These are phyloP conservation scores for Pongo abelii DNA, from an alignment of 2,113 vertebrate genomes.

Conservation along the genomic window DNA sequence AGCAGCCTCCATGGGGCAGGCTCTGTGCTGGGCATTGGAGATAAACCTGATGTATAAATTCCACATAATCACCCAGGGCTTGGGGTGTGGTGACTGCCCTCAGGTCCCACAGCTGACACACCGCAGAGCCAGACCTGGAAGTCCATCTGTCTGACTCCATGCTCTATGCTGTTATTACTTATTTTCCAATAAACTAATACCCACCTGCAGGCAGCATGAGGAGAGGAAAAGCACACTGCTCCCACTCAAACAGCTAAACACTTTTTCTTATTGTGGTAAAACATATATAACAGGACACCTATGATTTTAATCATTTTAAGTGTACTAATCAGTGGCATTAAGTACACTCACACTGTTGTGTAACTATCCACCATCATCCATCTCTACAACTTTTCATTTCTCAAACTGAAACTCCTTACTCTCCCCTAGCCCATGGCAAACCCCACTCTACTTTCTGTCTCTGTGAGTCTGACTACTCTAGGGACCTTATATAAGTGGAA, in stretches of 20 bases:
- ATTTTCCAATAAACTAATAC: not conserved
- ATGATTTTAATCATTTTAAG: not conserved
- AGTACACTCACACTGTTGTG: not conserved
- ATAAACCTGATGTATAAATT: not conserved
- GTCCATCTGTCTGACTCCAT: not conserved
- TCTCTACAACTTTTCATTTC: not conserved
- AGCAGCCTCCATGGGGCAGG: not conserved
- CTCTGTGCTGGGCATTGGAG: not conserved
- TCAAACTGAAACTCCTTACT: not conserved
- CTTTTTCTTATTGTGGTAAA: not conserved
- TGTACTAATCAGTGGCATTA: not conserved
- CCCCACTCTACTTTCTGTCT: not conserved
- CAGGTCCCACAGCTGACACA: not conserved
- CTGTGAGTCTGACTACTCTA: not conserved
- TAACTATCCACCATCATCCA: rapidly evolving
- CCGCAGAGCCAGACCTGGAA: not conserved
- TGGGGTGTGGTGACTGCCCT: not conserved
- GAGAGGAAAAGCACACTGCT: not conserved
- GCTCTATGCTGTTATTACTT: rapidly evolving
- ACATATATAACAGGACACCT: not conserved
- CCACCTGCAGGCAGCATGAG: not conserved
- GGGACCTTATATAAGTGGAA: no score
- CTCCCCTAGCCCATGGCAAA: no score
- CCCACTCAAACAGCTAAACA: not conserved
- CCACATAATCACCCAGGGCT: not conserved